Evolutionary conservation across 2,113 vertebrate genomes (phyloP).

Genomic region (Peromyscus polionotus): DNA sequence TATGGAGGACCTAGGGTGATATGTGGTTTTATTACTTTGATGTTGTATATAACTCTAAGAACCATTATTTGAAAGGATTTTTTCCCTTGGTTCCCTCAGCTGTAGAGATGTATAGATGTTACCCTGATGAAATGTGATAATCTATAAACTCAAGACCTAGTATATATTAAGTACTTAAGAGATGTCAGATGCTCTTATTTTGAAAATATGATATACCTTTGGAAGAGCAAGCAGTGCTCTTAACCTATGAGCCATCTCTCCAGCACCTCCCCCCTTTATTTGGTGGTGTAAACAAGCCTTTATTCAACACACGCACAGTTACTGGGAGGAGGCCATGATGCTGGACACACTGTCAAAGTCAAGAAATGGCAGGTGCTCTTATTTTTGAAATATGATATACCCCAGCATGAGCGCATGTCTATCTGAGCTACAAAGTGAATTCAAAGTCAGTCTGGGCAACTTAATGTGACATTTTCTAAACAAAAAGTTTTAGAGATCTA

Average conservation of each 20-base stretch:
- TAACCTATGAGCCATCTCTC: too few relatives aligned
- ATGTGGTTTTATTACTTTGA: conserved; percentile 22
- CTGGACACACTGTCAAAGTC: too few relatives aligned
- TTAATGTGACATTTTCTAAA: neutral
- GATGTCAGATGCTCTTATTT: conserved; percentile 26
- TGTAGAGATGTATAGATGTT: conserved; percentile 25
- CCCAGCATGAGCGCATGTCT: neutral
- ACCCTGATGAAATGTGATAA: conserved; percentile 17
- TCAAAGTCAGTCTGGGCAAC: neutral
- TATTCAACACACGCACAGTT: too few relatives aligned
- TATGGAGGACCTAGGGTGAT: neutral
- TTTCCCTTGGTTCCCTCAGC: conserved; percentile 42
- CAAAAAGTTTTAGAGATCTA: neutral
- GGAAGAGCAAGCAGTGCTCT: too few relatives aligned
- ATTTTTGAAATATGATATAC: conserved; percentile 27
- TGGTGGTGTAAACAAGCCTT: too few relatives aligned
- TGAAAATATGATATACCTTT: conserved; percentile 11
- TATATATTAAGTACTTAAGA: conserved; percentile 47
- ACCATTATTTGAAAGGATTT: conserved; percentile 27
- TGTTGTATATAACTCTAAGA: conserved; percentile 28
- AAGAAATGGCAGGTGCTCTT: conserved; percentile 49
- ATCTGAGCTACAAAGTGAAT: neutral
- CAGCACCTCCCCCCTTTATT: too few relatives aligned
- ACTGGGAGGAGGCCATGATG: too few relatives aligned
- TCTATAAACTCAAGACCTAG: neutral